These are phyloP conservation scores for Volucella bombylans DNA, from an alignment of 2,888 invertebrate genomes.

Conservation along the genomic window DNA sequence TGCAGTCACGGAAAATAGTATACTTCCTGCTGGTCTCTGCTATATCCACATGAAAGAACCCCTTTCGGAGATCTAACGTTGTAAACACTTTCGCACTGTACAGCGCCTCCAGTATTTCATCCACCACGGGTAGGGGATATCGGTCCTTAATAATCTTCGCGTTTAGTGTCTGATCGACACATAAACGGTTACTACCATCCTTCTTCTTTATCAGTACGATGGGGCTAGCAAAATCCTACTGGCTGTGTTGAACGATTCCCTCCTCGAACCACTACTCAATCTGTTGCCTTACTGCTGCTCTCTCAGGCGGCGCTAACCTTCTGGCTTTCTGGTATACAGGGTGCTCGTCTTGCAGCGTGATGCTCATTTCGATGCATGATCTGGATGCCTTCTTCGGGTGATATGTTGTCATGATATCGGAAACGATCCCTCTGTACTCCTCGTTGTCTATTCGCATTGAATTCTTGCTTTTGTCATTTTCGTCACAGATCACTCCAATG, in stretches of 20 bases:
- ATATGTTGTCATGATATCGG: too few relatives aligned
- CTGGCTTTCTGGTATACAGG: conserved; percentile 14
- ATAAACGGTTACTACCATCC: conserved; percentile 42
- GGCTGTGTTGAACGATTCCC: conserved; percentile 77
- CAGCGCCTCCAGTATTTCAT: conserved; percentile 48
- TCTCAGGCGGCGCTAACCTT: conserved; percentile 57
- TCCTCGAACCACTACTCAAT: conserved; percentile 77
- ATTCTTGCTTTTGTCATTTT: too few relatives aligned
- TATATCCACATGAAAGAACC: conserved; percentile 55
- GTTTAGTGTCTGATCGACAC: conserved; percentile 73
- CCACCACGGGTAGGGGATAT: conserved; percentile 47
- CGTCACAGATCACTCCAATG: too few relatives aligned
- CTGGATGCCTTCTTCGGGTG: too few relatives aligned
- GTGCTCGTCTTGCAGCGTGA: background rate
- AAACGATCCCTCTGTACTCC: too few relatives aligned
- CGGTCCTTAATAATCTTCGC: conserved; percentile 28
- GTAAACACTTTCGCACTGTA: conserved; percentile 41
- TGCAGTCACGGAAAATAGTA: conserved; percentile 74
- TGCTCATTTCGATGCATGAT: too few relatives aligned
- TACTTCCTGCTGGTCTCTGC: conserved; percentile 43
- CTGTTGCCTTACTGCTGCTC: conserved; percentile 69
- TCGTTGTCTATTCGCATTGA: too few relatives aligned
- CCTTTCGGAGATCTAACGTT: conserved; percentile 45
- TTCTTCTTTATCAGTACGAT: conserved; percentile 75
- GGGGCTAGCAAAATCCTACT: conserved; percentile 77